A percentile compares a stretch with the other conserved stretches of the same genome.
Conservation (phyloP, 2,797 vertebrate species). For the Nannoperca australis region DNA sequence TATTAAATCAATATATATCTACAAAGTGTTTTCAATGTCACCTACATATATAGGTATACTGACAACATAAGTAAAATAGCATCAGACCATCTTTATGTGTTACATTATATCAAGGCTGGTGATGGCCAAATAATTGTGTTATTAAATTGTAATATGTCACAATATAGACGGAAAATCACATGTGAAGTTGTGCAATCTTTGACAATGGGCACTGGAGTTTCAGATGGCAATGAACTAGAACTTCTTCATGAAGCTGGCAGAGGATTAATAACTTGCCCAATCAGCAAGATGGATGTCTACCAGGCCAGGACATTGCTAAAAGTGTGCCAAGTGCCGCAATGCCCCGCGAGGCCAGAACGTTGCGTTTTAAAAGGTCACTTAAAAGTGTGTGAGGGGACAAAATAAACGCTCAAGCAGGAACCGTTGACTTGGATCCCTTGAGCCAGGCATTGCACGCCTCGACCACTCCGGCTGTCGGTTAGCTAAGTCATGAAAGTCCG, state of each 20-base stretch:
- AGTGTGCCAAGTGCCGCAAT: no score
- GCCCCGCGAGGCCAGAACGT: not conserved
- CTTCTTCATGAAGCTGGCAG: not conserved
- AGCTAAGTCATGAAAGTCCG: not conserved
- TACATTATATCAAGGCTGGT: not conserved
- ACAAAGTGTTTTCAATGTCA: no score
- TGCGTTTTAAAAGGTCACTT: slow-evolving; percentile 12
- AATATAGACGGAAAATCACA: not conserved
- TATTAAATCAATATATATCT: not conserved
- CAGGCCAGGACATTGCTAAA: not conserved
- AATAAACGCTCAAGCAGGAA: not conserved
- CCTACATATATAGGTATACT: not conserved
- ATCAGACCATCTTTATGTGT: not conserved
- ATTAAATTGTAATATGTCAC: not conserved
- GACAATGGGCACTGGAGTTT: not conserved
- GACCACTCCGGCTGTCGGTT: not conserved
- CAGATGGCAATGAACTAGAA: not conserved
- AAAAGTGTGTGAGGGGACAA: not conserved
- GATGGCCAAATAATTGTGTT: not conserved
- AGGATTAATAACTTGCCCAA: not conserved
- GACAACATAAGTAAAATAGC: no score
- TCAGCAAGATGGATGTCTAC: not conserved
- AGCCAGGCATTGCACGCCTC: not conserved
- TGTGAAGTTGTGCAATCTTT: no score
- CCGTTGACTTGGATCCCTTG: not conserved